Percentiles rank a stretch among this genome's conserved stretches.
Conservation (phyloP, 2,888 invertebrate species). For the Agrochola macilenta region DNA sequence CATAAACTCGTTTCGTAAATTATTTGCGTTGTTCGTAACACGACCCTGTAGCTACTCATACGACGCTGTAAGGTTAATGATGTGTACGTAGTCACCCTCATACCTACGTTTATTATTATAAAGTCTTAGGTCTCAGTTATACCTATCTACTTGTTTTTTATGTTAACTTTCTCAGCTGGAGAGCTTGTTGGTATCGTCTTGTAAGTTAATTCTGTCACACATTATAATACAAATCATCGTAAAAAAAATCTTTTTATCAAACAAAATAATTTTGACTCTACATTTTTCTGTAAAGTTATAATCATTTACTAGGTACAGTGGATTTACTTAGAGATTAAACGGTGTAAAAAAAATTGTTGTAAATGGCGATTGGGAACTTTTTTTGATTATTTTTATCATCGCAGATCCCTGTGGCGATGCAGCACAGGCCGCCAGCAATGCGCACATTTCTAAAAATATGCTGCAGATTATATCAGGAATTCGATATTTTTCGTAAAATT, state of each 20-base stretch:
- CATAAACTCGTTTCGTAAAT: slow-evolving; percentile 52
- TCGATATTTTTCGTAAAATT: slow-evolving; percentile 37
- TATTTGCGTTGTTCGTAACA: slow-evolving; percentile 37
- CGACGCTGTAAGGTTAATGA: slow-evolving; percentile 15
- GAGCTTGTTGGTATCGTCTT: background rate
- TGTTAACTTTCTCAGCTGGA: background rate
- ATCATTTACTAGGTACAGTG: background rate
- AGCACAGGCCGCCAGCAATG: background rate
- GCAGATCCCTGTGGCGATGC: slow-evolving; percentile 4
- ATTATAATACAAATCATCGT: background rate
- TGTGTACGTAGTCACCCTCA: background rate
- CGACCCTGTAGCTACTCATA: slow-evolving; percentile 8
- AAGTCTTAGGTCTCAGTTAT: too few relatives aligned
- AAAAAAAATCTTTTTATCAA: too few relatives aligned
- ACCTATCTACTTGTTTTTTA: background rate
- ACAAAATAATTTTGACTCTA: background rate
- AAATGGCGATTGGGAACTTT: background rate
- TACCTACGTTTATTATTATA: background rate
- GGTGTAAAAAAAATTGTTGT: background rate
- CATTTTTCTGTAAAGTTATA: background rate
- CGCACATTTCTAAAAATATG: slow-evolving; percentile 35
- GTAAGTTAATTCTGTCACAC: background rate
- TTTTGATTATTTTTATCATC: background rate
- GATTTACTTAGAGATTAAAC: background rate
- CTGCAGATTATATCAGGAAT: slow-evolving; percentile 31